phyloP scores from a whole-genome alignment of 2,797 vertebrate species.

The Astyanax mexicanus region DNA sequence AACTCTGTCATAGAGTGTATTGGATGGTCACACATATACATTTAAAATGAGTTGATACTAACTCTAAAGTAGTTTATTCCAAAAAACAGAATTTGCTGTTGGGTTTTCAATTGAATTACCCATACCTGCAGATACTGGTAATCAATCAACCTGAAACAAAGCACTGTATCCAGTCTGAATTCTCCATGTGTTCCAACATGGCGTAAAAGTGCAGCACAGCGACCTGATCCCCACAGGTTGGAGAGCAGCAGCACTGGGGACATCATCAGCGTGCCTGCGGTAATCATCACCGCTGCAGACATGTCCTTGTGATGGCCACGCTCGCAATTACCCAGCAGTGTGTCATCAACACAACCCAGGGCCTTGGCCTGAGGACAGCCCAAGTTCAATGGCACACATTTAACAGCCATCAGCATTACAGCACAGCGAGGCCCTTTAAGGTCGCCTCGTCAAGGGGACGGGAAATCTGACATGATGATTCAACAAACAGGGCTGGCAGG shows the following conservation, averaged over 20 bases:
- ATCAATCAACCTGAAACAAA: background rate
- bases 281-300: constrained; percentile 51
- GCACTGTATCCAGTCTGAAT: constrained; percentile 14
- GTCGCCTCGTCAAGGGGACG: constrained; percentile 17
- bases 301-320: constrained; percentile 54
- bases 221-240: constrained; percentile 48
- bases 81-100: too few species aligned
- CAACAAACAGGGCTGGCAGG: constrained; percentile 3
- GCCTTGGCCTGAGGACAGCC: constrained; percentile 55
- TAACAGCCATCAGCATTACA: constrained; percentile 57
- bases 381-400: constrained; percentile 56
- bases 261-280: constrained; percentile 46
- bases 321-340: constrained; percentile 56
- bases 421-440: constrained; percentile 48
- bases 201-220: constrained; percentile 30
- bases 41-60: too few species aligned
- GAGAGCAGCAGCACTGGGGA: constrained; percentile 31
- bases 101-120: too few species aligned
- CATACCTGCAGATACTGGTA: too few species aligned
- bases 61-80: too few species aligned
- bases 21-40: too few species aligned
- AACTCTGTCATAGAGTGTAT: too few species aligned
- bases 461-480: constrained; percentile 29
- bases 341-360: constrained; percentile 50
- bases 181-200: constrained; percentile 33